phyloP scores from a whole-genome alignment of 2,797 vertebrate genomes.

The Nyctalus aviator region DNA sequence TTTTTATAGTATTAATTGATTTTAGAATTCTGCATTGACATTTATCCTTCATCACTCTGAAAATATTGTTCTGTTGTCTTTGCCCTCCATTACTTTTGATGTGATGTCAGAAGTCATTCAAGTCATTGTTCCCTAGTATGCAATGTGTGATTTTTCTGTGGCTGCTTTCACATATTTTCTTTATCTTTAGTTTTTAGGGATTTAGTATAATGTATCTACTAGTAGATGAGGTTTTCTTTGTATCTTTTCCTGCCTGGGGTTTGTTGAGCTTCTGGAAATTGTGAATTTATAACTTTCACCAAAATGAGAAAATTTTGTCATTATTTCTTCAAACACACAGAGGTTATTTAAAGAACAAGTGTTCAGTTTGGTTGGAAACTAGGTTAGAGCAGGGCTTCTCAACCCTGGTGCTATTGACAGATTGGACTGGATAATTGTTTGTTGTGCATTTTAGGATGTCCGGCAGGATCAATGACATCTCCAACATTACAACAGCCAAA shows the following conservation, averaged over 20 bases:
- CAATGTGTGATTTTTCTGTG: too few relatives aligned
- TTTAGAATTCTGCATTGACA: neutral
- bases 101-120: neutral
- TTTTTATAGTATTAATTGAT: neutral
- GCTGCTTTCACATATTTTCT: neutral
- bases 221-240: neutral
- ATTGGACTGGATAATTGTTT: neutral
- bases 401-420: neutral
- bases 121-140: neutral
- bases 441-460: neutral
- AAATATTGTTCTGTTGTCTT: neutral
- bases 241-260: neutral
- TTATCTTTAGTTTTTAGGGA: conserved; percentile 26
- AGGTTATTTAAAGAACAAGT: neutral
- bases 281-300: too few relatives aligned
- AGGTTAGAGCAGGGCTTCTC: neutral
- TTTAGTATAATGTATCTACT: neutral
- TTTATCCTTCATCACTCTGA: neutral
- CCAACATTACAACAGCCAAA: neutral
- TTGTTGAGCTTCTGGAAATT: neutral
- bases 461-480: neutral
- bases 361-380: neutral
- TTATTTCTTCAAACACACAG: neutral
- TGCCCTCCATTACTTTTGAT: neutral
- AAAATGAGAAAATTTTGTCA: too few relatives aligned